These are phyloP conservation scores for Rhabdomys dilectus DNA, from an alignment of 2,113 vertebrate species.

Conservation along the genomic window DNA sequence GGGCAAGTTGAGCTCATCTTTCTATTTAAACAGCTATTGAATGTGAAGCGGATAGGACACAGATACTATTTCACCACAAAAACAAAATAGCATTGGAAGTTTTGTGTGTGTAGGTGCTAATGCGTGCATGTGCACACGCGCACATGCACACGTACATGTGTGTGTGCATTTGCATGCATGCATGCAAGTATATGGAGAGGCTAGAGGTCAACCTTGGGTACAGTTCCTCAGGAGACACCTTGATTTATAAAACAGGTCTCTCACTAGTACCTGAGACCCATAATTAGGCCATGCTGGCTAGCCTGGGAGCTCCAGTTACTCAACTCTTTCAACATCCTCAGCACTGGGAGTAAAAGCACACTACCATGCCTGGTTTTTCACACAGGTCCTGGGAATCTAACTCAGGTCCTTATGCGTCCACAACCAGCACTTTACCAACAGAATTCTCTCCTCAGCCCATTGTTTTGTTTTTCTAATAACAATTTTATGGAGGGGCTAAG, in stretches of 20 bases:
- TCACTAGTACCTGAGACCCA: background rate
- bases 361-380: background rate
- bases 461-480: background rate
- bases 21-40: constrained; percentile 19
- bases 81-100: background rate
- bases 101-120: background rate
- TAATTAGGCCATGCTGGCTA: background rate
- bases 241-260: background rate
- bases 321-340: background rate
- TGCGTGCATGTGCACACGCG: too few species aligned
- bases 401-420: background rate
- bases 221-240: background rate
- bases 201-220: background rate
- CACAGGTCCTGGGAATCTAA: background rate
- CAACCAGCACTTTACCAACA: background rate
- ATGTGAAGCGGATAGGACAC: background rate
- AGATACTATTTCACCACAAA: background rate
- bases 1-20: background rate
- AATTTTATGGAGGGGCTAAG: background rate
- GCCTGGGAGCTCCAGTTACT: background rate
- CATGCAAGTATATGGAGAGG: background rate
- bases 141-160: background rate
- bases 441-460: background rate
- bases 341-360: background rate
- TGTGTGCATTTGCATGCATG: too few species aligned